Evolutionary conservation across 1,140 invertebrate genomes (phyloP), one percentile per base, ranked within the genome.

Genomic region (Drosophila willistoni): DNA sequence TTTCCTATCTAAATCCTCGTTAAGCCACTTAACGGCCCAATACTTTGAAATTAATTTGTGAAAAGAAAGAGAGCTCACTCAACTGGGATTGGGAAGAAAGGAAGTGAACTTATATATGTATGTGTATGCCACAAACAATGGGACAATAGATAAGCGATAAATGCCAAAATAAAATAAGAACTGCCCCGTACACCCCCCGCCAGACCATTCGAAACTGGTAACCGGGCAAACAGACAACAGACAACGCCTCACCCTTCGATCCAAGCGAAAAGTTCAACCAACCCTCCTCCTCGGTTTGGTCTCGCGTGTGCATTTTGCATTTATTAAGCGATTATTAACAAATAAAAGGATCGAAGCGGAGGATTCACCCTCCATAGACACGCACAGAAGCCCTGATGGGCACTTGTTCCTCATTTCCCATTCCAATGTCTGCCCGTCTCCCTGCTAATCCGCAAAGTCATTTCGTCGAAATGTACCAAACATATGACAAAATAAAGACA

Each of bases 301-400:
- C 29, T 69, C 68, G 77, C 75, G 74, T 87, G 81, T 90, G 84
- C 81, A 89, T 78, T 89, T 89, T 89, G 82, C 85, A 90, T 91
- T 91, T 91, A 91, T 91, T 91, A 91, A 91, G 90, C 90, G 90
- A 91, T 91, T 91, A 91, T 90, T 90, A 90, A 90, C 87, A 80
- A 78, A 86, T 86, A 86, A 86, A 82, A 39, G 71, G 67, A 67
- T 29, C 51, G 59, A 9, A 64, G 59, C 3, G n/a, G n/a, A 39
- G 36, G 34, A 73, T 60, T 68, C 77, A 73, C 73, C 76, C 77
- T 69, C 42, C 44, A 44, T 47, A 7, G 29, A 29, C 64, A 19
- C 34, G 36, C 10, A 51, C 29, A 17, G 25, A 29, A 39, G 12
- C 29, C 22, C 54, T 2, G 10, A 39, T 54, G 59, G 59, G 66